Percentiles rank a stretch among this genome's conserved stretches.
phyloP scores from a whole-genome alignment of 1,140 invertebrate genomes.

The Medauroidea extradentata region DNA sequence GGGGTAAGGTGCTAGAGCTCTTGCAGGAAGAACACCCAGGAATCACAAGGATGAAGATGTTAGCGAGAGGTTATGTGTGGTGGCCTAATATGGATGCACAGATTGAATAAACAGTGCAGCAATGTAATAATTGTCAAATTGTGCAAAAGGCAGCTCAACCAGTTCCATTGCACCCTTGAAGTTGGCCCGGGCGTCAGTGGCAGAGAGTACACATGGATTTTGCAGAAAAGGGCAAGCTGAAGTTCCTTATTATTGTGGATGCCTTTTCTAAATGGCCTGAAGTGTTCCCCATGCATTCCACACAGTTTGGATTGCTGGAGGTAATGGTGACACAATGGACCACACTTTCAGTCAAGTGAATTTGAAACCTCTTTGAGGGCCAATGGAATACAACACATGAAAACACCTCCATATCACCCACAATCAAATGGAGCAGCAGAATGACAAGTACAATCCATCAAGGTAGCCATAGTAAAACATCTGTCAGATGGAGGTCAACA shows the following conservation, averaged over 20 bases:
- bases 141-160: not conserved
- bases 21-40: slow-evolving; percentile 47
- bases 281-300: slow-evolving; percentile 17
- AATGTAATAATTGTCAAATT: slow-evolving; percentile 33
- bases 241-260: slow-evolving; percentile 26
- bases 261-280: slow-evolving; percentile 42
- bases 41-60: slow-evolving; percentile 47
- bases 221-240: not conserved
- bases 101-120: slow-evolving; percentile 33
- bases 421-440: slow-evolving; percentile 30
- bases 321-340: slow-evolving; percentile 28
- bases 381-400: slow-evolving; percentile 23
- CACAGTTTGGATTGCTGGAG: slow-evolving; percentile 20
- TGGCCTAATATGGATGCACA: slow-evolving; percentile 48
- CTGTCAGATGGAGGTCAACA: not conserved
- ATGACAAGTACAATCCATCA: slow-evolving; percentile 24
- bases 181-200: not conserved
- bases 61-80: slow-evolving; percentile 46
- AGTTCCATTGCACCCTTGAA: not conserved
- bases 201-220: slow-evolving; percentile 3
- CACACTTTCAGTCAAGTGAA: slow-evolving; percentile 21
- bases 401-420: slow-evolving; percentile 26
- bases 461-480: slow-evolving; percentile 11
- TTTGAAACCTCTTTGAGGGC: slow-evolving; percentile 22
- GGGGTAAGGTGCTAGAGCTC: slow-evolving; percentile 34